Conservation (phyloP, 2,113 vertebrate genomes). For the Ammodytes dubius region DNA sequence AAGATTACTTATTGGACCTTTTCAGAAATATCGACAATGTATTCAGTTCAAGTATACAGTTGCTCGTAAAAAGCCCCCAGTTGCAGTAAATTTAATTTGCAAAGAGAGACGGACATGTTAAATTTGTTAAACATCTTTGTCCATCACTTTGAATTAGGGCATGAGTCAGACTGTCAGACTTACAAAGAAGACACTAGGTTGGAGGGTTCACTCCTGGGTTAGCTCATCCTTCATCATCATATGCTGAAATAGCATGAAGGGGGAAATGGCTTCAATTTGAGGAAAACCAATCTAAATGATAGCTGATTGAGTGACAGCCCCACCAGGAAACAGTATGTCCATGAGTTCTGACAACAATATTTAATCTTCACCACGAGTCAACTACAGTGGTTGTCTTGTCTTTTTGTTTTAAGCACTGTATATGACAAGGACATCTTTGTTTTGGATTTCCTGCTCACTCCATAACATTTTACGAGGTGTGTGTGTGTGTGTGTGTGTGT, state of each 20-base stretch:
- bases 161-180: background rate
- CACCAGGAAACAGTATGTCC: background rate
- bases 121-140: background rate
- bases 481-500: slow-evolving; percentile 8
- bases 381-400: background rate
- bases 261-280: slow-evolving; percentile 5
- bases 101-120: background rate
- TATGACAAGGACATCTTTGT: slow-evolving; percentile 18
- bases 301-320: background rate
- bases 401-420: slow-evolving; percentile 11
- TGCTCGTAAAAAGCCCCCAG: background rate
- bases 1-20: background rate
- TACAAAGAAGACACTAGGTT: background rate
- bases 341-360: background rate
- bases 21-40: background rate
- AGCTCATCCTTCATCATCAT: background rate
- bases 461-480: slow-evolving; percentile 18
- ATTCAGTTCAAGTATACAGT: background rate
- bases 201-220: background rate
- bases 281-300: background rate
- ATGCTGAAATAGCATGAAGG: background rate
- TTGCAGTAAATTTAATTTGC: background rate
- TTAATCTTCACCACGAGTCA: background rate
- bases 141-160: slow-evolving; percentile 4
- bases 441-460: slow-evolving; percentile 8